phyloP scores from a whole-genome alignment of 2,888 invertebrate genomes.

The Volucella inanis region DNA sequence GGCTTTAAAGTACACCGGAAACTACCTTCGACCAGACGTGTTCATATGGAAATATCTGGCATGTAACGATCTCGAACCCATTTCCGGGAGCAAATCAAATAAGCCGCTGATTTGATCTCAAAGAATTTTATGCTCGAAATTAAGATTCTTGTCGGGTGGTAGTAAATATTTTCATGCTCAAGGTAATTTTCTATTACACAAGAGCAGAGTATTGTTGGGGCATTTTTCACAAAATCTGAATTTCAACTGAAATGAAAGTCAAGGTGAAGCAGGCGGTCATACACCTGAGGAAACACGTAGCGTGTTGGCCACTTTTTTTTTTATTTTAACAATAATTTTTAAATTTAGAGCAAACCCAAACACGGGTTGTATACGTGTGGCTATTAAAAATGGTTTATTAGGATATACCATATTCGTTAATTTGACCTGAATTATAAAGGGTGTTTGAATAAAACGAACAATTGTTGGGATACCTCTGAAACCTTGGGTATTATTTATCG shows the following conservation, averaged over 20 bases:
- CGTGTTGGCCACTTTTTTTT: not conserved
- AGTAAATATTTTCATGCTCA: conserved; percentile 60
- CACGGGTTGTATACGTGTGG: too few species aligned
- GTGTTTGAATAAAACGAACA: too few species aligned
- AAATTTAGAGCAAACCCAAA: too few species aligned
- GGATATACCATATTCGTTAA: too few species aligned
- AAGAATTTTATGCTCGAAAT: conserved; percentile 54
- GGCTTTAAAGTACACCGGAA: conserved; percentile 26
- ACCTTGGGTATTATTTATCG: too few species aligned
- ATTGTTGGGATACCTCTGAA: too few species aligned
- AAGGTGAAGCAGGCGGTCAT: not conserved
- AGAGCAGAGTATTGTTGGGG: not conserved
- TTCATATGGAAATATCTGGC: conserved; percentile 71
- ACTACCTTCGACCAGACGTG: conserved; percentile 39
- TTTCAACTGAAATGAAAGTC: not conserved
- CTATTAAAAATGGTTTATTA: too few species aligned
- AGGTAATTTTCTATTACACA: conserved; percentile 30
- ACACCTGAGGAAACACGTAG: not conserved
- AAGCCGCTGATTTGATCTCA: conserved; percentile 61
- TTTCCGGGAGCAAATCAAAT: conserved; percentile 72
- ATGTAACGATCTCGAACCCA: conserved; percentile 69
- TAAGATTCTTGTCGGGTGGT: conserved; percentile 63
- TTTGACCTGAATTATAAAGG: too few species aligned
- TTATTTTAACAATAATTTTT: not conserved
- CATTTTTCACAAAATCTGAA: not conserved